These are phyloP conservation scores for Ailurus styani DNA, from an alignment of 2,113 vertebrate species.

Conservation along the genomic window DNA sequence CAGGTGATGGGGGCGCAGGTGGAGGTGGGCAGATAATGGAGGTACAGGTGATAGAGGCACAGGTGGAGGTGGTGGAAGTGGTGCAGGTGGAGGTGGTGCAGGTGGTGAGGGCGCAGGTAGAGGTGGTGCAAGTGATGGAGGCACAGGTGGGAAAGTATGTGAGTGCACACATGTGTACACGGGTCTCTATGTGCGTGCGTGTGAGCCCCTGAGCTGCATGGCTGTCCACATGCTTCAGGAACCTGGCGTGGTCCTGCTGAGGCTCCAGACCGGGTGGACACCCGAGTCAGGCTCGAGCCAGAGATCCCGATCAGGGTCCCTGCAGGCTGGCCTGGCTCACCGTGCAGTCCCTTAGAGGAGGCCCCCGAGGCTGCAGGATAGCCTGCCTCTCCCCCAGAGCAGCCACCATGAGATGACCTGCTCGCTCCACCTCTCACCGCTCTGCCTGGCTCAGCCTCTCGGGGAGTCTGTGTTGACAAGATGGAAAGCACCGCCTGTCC, in stretches of 20 bases:
- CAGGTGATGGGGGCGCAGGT: too few relatives aligned
- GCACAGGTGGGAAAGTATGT: rapidly evolving
- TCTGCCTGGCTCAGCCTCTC: not conserved
- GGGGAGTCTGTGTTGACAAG: not conserved
- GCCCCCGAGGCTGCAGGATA: rapidly evolving
- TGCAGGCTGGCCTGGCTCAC: not conserved
- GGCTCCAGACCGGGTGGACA: not conserved
- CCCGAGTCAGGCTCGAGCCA: not conserved
- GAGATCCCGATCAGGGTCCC: not conserved
- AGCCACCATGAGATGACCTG: not conserved
- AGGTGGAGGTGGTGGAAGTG: not conserved
- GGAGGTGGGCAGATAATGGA: too few relatives aligned
- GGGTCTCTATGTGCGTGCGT: not conserved
- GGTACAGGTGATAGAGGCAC: too few relatives aligned
- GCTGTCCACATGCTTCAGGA: not conserved
- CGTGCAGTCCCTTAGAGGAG: not conserved
- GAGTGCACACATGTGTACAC: rapidly evolving
- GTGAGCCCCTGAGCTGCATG: not conserved
- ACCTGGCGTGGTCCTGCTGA: rapidly evolving
- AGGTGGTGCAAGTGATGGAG: not conserved
- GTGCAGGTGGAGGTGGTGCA: too few relatives aligned
- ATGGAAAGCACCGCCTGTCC: not conserved
- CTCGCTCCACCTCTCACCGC: rapidly evolving
- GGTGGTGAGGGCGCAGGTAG: not conserved
- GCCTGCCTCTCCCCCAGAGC: not conserved